Percentiles rank a stretch among this genome's conserved stretches.
Evolutionary conservation across 2,113 vertebrate genomes (phyloP).

Genomic region (Oxyura jamaicensis): DNA sequence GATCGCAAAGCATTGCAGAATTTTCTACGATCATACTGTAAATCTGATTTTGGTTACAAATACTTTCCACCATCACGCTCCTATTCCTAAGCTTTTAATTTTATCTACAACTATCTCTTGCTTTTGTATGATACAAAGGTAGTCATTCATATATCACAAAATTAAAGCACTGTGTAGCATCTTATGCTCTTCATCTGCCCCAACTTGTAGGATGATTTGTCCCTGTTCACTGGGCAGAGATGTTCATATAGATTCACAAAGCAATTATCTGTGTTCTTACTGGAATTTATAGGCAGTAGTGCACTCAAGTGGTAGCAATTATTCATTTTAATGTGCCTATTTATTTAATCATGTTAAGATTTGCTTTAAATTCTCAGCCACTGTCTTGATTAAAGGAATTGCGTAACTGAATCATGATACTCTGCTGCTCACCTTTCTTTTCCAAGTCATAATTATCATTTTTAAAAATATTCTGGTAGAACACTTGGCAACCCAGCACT

Average conservation of each 20-base stretch:
- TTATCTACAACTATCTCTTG: neutral
- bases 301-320: constrained; percentile 19
- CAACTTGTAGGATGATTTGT: neutral
- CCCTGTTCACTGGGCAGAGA: constrained; percentile 34
- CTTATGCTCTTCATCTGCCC: neutral
- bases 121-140: neutral
- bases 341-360: constrained; percentile 50
- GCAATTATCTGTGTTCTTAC: constrained; percentile 37
- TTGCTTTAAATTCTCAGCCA: constrained; percentile 31
- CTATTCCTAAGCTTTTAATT: neutral
- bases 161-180: neutral
- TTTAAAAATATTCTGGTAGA: neutral
- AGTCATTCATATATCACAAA: neutral
- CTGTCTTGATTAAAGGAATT: neutral
- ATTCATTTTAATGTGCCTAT: constrained; percentile 43
- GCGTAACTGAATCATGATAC: neutral
- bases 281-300: constrained; percentile 32
- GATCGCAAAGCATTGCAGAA: neutral
- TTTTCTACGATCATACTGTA: neutral
- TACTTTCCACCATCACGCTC: neutral
- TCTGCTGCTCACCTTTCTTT: neutral
- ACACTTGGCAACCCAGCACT: neutral
- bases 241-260: constrained; percentile 16
- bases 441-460: neutral
- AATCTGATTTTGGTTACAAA: neutral